Evolutionary conservation across 1,140 invertebrate species (phyloP), one percentile per base, ranked within the genome.

Genomic region (Drosophila pruinosa): DNA sequence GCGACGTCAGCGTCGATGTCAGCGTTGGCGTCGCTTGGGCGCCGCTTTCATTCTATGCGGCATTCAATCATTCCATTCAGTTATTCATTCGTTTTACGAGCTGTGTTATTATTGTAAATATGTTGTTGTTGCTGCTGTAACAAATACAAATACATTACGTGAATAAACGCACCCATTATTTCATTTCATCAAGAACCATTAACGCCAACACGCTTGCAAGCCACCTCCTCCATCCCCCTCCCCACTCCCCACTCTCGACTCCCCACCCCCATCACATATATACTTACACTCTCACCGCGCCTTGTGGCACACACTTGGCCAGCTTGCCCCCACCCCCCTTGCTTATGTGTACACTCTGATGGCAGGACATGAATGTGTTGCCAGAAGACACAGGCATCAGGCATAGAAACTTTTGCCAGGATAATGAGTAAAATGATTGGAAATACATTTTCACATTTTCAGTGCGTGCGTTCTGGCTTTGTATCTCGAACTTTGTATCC

Each of bases 91-190:
- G 48, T 70, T 86, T 85, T 85, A 86, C 81, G 77, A 86, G 81
- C 81, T 86, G 81, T 86, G 81, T 86, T 86, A 88, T 86, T 86
- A 88, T 86, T 86, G 81, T 86, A 86, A 88, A 86, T 86, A 86
- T 88, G 78, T 81, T 62, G 41, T 50, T 47, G 56, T 12, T 67
- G 72, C 54, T 65, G 80, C 78, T 88, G 78, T 88, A 89, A 88
- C 82, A 88, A 88, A 88, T 82, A 89, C 83, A 88, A 88, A 88
- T 88, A 88, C 82, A 88, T 88, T 88, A 88, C 82, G 82, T 88
- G 83, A 89, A 88, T 88, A 88, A 88, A 88, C 82, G 82, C 82
- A 89, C 82, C 82, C 82, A 89, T 88, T 88, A 88, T 89, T 88
- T 88, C 82, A 88, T 88, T 88, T 88, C 82, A 88, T 86, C 82